These are phyloP conservation scores for Pseudochirops corinnae DNA, from an alignment of 2,797 vertebrate genomes.

Conservation along the genomic window DNA sequence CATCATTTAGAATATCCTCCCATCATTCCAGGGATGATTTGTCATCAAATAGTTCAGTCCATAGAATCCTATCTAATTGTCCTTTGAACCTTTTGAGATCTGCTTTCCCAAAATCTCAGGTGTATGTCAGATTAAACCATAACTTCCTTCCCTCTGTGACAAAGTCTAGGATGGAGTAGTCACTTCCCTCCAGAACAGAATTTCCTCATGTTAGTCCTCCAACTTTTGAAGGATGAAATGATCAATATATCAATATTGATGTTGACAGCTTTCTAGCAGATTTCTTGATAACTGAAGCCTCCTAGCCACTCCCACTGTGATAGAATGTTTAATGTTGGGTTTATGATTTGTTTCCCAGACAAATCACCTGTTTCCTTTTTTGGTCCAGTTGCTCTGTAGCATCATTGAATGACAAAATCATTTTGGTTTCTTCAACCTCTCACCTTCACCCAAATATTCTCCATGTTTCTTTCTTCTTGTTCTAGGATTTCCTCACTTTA, in stretches of 20 bases:
- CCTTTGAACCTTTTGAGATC: neutral
- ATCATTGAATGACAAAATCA: neutral
- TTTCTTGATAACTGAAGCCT: neutral
- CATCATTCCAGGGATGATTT: neutral
- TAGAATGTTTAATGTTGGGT: neutral
- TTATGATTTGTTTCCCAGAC: neutral
- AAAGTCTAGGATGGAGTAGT: neutral
- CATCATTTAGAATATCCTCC: neutral
- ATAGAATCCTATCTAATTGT: neutral
- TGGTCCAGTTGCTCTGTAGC: neutral
- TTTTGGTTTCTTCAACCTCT: neutral
- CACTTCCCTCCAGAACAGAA: neutral
- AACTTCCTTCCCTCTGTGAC: neutral
- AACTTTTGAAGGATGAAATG: neutral
- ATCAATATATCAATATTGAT: neutral
- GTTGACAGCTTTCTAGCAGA: neutral
- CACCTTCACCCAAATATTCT: neutral
- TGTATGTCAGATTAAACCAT: neutral
- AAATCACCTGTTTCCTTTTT: neutral
- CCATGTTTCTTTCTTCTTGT: neutral
- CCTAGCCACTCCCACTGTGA: neutral
- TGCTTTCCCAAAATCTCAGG: neutral
- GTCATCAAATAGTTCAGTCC: neutral
- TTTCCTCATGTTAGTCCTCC: neutral
- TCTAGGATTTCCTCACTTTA: neutral